Evolutionary conservation across 2,797 vertebrate genomes (phyloP), one percentile per base, ranked within the genome.

Genomic region (Distichodus sexfasciatus): DNA sequence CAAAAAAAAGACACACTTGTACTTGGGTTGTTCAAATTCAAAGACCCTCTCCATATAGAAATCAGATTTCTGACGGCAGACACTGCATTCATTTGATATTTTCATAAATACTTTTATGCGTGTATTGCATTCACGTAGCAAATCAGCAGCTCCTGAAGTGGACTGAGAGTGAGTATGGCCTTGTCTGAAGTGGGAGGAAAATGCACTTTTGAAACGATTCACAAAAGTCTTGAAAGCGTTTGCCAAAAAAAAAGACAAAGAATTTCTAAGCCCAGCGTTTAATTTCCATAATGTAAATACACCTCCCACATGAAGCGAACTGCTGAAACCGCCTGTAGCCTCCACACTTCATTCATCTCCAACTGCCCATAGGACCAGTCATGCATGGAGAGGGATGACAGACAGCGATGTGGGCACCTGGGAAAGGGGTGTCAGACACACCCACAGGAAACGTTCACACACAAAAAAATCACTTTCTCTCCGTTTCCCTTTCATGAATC

Each of bases 401-500:
- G 51, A 69, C 23, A 40, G 19, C 55, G 8, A 59, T 41, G 55
- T 26, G 53, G 43, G 17, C 31, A 53, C 9, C 36, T 15, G 54
- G 38, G 44, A 72, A 41, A 40, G 7, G n/a, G 44, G 19, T 0
- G 36, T 48, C 28, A 51, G 35, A 29, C 51, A 36, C 55, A 14
- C 50, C 33, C 41, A 48, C 43, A 38, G 75, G 58, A 50, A 50
- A 57, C 10, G 11, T 33, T 19, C n/a, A 1, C 2, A 29, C 43
- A 4, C 66, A 28, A 44, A 40, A 19, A 67, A 62, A 38, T 33
- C 10, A 33, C n/a, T 21, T 10, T 38, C 5, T 26, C 48, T 40
- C 10, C 41, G 15, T 53, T 23, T 50, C 47, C 66, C 44, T 72
- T 75, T 75, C 66, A 72, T 44, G 44, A 57, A 65, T 46, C 6